Base-by-base conservation (phyloP, 2,888 invertebrate species). In the Lycophotia porphyrea region DNA sequence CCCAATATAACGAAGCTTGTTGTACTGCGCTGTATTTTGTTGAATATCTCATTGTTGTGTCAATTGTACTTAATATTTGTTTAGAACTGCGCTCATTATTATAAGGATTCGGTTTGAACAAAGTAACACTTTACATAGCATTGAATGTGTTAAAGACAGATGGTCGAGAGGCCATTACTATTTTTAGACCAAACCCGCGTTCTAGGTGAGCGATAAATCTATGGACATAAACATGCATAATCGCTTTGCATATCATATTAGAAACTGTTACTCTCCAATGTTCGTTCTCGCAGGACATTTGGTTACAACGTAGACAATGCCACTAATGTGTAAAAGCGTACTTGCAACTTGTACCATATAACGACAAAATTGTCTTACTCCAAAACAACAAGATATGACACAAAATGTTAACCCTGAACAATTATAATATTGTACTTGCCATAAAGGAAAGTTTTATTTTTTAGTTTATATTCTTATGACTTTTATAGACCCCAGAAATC, bases 111-210 rank as follows among this genome's bases (percentile, higher is more conserved):
- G 75, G 82, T 88, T 87, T 81, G 88, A 90, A 90, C 88, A 89
- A 89, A 89, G 78, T 86, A 84, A 87, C 85, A 78, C 49, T 81
- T 84, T 81, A 83, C 76, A 80, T 87, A 82, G 49, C 79, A 77
- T 77, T 81, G 74, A 80, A 85, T 88, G 81, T 84, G 66, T 89
- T 86, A 87, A 93, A 93, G 93, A 92, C 93, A 93, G 93, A 93
- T 71, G 84, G 88, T 87, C 82, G 82, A 68, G 87, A 84, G 72
- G 82, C 80, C 85, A 87, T 88, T 88, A 78, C 68, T 81, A 15
- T 74, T 42, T 84, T 72, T 66, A 52, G 44, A 66, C 31, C 8
- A n/a, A 61, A 65, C 36, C 36, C 21, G 21, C 9, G 15, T 70
- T 44, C 21, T 77, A 31, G 27, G 70, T 66, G 71, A 71, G 60